These are phyloP conservation scores for Epizoanthus scotinus DNA, from an alignment of 92 coral and sea anemone species.

Conservation along the genomic window DNA sequence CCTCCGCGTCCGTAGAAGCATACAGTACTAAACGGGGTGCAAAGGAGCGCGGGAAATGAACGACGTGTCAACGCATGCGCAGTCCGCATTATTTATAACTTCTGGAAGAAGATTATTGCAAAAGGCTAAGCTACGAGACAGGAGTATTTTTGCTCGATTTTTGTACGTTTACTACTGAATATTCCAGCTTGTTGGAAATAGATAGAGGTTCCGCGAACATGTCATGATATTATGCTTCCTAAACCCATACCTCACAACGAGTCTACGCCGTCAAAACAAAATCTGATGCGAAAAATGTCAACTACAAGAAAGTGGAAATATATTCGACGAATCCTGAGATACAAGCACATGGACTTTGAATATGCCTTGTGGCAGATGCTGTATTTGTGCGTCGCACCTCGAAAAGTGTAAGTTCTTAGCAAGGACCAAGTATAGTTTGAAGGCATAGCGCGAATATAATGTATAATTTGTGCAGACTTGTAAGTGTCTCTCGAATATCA, in stretches of 20 bases:
- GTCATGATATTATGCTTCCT: constrained; percentile 25
- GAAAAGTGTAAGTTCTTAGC: constrained; percentile 88
- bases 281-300: constrained; percentile 75
- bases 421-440: too few species aligned
- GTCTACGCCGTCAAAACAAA: constrained; percentile 69
- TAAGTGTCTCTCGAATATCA: too few species aligned
- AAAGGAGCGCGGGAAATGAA: background rate
- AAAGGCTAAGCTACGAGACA: constrained; percentile 2
- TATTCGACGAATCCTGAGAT: constrained; percentile 85
- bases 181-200: background rate
- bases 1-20: too few species aligned
- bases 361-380: constrained; percentile 99
- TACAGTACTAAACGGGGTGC: too few species aligned
- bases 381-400: constrained; percentile 89
- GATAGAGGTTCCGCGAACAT: background rate
- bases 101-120: background rate
- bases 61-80: constrained; percentile 99
- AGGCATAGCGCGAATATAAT: too few species aligned
- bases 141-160: background rate
- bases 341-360: constrained; percentile 99
- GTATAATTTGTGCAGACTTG: too few species aligned
- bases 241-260: constrained; percentile 77
- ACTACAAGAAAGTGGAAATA: constrained; percentile 90
- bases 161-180: background rate
- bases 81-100: background rate